Evolutionary conservation across 2,797 vertebrate genomes (phyloP).

Genomic region (Pseudomugil gertrudae): DNA sequence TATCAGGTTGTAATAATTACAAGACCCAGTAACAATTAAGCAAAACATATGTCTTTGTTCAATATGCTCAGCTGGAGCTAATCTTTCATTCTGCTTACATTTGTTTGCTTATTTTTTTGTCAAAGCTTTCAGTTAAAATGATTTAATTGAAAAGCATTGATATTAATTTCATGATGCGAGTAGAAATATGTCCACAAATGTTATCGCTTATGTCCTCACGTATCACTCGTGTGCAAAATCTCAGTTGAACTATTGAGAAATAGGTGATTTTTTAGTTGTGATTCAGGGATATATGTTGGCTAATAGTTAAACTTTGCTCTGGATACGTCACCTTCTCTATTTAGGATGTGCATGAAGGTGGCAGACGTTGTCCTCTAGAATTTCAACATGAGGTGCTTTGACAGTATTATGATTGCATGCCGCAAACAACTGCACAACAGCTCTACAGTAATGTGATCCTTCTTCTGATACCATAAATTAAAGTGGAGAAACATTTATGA

Average conservation of each 20-base stretch:
- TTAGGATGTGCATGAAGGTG: conserved; percentile 18
- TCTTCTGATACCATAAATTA: conserved; percentile 1
- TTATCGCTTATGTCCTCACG: background rate
- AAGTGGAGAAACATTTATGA: conserved; percentile 1
- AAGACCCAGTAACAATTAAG: conserved; percentile 18
- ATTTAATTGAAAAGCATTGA: background rate
- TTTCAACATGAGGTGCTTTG: conserved; percentile 17
- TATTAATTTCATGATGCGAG: background rate
- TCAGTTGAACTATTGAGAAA: background rate
- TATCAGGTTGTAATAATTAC: conserved; percentile 10
- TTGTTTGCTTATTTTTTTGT: background rate
- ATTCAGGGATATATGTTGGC: background rate
- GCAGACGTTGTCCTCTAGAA: conserved; percentile 17
- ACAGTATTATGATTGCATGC: conserved; percentile 21
- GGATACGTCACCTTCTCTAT: conserved; percentile 4
- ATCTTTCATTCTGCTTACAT: background rate
- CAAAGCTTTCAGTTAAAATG: background rate
- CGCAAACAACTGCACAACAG: conserved; percentile 43
- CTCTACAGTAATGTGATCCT: conserved; percentile 15
- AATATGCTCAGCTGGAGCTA: background rate
- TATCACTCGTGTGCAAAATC: background rate
- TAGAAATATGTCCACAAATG: background rate
- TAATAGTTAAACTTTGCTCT: conserved; percentile 35
- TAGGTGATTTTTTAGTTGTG: conserved; percentile 8
- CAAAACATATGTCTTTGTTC: background rate